Percentiles rank a stretch among this genome's conserved stretches.
Evolutionary conservation across 2,113 vertebrate species (phyloP).

Genomic region (Hystrix brachyura): DNA sequence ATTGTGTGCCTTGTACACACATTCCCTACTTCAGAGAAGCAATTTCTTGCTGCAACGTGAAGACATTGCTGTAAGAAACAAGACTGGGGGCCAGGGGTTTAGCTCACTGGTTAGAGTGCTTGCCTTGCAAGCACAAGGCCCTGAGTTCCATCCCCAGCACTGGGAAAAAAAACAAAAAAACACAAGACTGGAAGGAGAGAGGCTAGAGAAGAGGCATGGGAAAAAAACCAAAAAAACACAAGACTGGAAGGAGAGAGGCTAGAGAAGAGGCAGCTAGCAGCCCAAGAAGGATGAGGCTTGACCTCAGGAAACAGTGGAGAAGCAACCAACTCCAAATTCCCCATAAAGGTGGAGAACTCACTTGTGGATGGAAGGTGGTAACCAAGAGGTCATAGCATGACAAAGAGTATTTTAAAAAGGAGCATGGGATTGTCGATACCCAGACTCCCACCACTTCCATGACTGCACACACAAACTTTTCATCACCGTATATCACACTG

Average conservation of each 20-base stretch:
- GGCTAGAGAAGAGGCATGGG: not conserved
- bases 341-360: not conserved
- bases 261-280: not conserved
- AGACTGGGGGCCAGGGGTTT: not conserved
- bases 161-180: too few species aligned
- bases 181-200: not conserved
- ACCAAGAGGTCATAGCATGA: not conserved
- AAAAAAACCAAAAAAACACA: too few species aligned
- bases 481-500: not conserved
- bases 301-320: not conserved
- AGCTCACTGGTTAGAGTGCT: too few species aligned
- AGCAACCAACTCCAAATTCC: too few species aligned
- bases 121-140: too few species aligned
- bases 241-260: not conserved
- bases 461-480: not conserved
- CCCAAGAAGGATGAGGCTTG: not conserved
- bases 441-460: too few species aligned
- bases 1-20: not conserved
- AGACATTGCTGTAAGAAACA: not conserved
- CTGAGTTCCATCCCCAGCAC: too few species aligned
- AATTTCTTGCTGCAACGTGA: not conserved
- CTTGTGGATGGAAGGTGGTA: not conserved
- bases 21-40: not conserved
- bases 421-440: not conserved
- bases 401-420: not conserved